Conservation (phyloP, 35 echinoderm and acorn worm genomes). For the Lytechinus variegatus region DNA sequence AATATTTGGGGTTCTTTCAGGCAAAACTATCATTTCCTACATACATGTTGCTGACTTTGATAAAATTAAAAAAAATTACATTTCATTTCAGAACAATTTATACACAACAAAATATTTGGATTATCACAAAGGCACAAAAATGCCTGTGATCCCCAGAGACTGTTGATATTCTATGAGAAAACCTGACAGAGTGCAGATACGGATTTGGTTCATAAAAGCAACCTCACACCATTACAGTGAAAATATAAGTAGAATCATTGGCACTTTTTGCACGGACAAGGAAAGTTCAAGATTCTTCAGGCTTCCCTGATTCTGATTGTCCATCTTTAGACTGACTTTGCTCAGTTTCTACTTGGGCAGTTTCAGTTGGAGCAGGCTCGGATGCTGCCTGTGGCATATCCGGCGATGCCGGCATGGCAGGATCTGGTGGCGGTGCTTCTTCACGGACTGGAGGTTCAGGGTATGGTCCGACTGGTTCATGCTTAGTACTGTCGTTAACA, state of each 20-base stretch:
- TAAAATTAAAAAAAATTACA: not conserved
- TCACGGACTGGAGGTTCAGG: not conserved
- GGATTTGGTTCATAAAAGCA: not conserved
- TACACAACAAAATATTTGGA: not conserved
- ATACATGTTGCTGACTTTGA: not conserved
- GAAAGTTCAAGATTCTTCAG: conserved; percentile 21
- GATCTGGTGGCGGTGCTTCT: not conserved
- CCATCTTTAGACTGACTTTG: conserved; percentile 19
- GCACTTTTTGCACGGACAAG: not conserved
- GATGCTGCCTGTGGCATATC: conserved; percentile 28
- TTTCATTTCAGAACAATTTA: not conserved
- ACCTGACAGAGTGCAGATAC: not conserved
- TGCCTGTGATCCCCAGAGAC: not conserved
- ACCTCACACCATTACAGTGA: not conserved
- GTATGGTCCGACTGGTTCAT: conserved; percentile 32
- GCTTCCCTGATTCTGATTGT: conserved; percentile 11
- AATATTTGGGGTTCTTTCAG: too few species aligned
- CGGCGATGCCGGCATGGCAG: conserved; percentile 6
- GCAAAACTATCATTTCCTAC: not conserved
- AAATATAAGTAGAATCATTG: not conserved
- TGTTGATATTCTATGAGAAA: not conserved
- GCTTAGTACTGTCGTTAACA: conserved; percentile 21
- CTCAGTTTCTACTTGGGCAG: conserved; percentile 31
- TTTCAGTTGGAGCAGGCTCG: conserved; percentile 52
- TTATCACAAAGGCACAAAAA: not conserved